Evolutionary conservation across 2,888 invertebrate genomes (phyloP).

Genomic region (Subacronicta megacephala): DNA sequence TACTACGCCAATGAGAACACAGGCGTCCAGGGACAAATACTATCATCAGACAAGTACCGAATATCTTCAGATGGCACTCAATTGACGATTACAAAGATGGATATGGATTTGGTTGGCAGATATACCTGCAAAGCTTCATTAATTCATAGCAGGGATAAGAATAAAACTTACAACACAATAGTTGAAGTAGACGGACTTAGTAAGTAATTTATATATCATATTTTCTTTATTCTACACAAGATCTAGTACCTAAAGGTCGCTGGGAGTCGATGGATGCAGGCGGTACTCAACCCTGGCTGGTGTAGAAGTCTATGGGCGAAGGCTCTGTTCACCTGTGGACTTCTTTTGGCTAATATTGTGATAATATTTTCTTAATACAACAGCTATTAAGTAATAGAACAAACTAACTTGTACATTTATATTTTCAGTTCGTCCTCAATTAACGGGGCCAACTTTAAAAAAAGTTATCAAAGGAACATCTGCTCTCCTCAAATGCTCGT

Average conservation of each 20-base stretch:
- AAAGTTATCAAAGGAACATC: conserved; percentile 22
- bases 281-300: too few relatives aligned
- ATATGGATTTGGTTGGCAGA: conserved; percentile 34
- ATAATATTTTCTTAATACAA: too few relatives aligned
- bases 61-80: conserved; percentile 37
- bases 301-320: too few relatives aligned
- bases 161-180: conserved; percentile 31
- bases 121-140: conserved; percentile 44
- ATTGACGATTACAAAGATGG: conserved; percentile 45
- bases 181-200: conserved; percentile 42
- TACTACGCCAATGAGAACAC: conserved; percentile 18
- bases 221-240: too few relatives aligned
- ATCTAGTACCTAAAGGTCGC: too few relatives aligned
- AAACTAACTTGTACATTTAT: neutral
- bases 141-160: conserved; percentile 16
- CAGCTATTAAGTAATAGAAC: too few relatives aligned
- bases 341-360: too few relatives aligned
- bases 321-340: too few relatives aligned
- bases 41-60: conserved; percentile 32
- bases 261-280: too few relatives aligned
- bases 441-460: neutral
- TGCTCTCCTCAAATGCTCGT: conserved; percentile 35
- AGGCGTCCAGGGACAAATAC: conserved; percentile 14
- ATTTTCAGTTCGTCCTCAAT: conserved; percentile 29
- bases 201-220: conserved; percentile 32